These are phyloP conservation scores for Hermaeophaga mercurialis DNA, from an alignment of 2,888 invertebrate genomes.

Conservation along the genomic window DNA sequence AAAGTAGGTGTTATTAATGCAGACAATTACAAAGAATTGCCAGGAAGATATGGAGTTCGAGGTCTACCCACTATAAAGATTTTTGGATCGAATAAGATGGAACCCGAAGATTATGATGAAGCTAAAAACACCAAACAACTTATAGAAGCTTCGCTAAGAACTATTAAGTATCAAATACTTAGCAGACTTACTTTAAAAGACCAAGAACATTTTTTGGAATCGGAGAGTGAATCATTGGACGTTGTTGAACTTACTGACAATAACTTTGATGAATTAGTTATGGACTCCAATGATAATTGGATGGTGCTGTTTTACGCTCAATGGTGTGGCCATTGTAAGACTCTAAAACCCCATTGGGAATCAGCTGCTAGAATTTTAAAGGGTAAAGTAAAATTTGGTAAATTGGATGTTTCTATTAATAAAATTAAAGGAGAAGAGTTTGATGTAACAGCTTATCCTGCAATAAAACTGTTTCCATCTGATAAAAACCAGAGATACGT, in stretches of 20 bases:
- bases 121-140: conserved; percentile 77
- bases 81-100: conserved; percentile 78
- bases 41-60: conserved; percentile 71
- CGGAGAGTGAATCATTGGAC: conserved; percentile 54
- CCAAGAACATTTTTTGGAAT: conserved; percentile 58
- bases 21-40: conserved; percentile 78
- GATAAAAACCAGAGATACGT: conserved; percentile 67
- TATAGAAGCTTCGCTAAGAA: conserved; percentile 75
- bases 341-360: conserved; percentile 90
- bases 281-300: conserved; percentile 90
- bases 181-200: conserved; percentile 11
- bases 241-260: conserved; percentile 90
- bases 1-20: conserved; percentile 82
- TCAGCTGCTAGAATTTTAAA: conserved; percentile 73
- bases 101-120: conserved; percentile 79
- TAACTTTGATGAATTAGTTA: conserved; percentile 87
- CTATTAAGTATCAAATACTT: conserved; percentile 13
- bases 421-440: conserved; percentile 76
- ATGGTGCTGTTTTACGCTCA: conserved; percentile 94
- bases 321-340: conserved; percentile 93
- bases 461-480: conserved; percentile 84
- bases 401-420: conserved; percentile 90
- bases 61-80: conserved; percentile 94
- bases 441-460: conserved; percentile 87
- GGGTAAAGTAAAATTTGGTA: conserved; percentile 90